Percentiles rank a stretch among this genome's conserved stretches.
These are phyloP conservation scores for Xyrauchen texanus DNA, from an alignment of 2,113 vertebrate genomes.

Conservation along the genomic window DNA sequence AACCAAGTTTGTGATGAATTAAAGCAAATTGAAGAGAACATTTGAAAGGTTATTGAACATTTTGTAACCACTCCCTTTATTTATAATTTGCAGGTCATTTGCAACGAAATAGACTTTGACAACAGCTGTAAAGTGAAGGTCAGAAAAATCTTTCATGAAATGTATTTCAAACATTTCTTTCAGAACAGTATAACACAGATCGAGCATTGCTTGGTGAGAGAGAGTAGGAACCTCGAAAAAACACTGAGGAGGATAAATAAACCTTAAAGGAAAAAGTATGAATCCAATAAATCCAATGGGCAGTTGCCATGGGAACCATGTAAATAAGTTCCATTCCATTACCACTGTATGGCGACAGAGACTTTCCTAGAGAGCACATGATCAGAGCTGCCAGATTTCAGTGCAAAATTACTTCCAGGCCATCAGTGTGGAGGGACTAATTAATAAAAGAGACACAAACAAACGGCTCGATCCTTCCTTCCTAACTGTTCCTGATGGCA, in stretches of 20 bases:
- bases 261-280: conserved; percentile 27
- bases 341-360: conserved; percentile 37
- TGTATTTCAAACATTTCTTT: conserved; percentile 27
- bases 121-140: conserved; percentile 33
- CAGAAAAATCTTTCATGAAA: conserved; percentile 22
- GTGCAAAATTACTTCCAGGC: conserved; percentile 41
- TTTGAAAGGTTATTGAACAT: conserved; percentile 23
- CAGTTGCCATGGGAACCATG: conserved; percentile 43
- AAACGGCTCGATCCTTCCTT: conserved; percentile 10
- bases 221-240: conserved; percentile 6
- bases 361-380: conserved; percentile 47
- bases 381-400: conserved; percentile 38
- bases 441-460: conserved; percentile 34
- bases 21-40: conserved; percentile 20
- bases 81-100: conserved; percentile 37
- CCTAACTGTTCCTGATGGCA: conserved; percentile 28
- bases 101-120: conserved; percentile 22
- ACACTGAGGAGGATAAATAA: conserved; percentile 32
- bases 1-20: conserved; percentile 21
- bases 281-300: conserved; percentile 31
- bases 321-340: conserved; percentile 52
- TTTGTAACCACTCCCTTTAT: conserved; percentile 20
- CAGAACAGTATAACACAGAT: conserved; percentile 4
- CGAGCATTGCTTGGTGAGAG: background rate
- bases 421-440: conserved; percentile 35